phyloP scores from a whole-genome alignment of 1,140 invertebrate genomes.

The Zelostemma sp. region DNA sequence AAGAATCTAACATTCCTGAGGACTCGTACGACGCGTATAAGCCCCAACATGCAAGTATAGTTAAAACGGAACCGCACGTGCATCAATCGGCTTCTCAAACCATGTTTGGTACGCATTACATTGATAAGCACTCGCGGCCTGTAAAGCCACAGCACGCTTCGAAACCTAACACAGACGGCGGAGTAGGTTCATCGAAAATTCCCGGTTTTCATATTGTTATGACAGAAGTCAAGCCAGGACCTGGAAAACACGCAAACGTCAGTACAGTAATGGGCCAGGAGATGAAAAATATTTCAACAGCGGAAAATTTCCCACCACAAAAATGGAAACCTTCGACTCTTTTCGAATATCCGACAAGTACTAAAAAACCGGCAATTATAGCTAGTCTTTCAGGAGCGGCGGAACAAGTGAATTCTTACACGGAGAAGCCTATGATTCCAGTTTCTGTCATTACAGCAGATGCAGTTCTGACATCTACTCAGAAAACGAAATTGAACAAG shows the following conservation, averaged over 20 bases:
- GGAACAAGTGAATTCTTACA: conserved; percentile 19
- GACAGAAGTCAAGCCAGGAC: conserved; percentile 26
- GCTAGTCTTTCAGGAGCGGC: neutral
- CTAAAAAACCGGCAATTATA: neutral
- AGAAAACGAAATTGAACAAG: conserved; percentile 40
- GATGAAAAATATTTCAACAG: neutral
- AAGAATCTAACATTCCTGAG: conserved; percentile 12
- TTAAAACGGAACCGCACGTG: conserved; percentile 42
- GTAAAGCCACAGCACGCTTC: conserved; percentile 20
- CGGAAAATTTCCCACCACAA: neutral
- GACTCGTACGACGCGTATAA: conserved; percentile 26
- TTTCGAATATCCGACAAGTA: neutral
- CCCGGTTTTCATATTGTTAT: conserved; percentile 36
- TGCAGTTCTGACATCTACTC: conserved; percentile 47
- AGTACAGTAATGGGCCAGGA: conserved; percentile 6
- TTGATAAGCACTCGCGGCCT: conserved; percentile 34
- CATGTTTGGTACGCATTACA: conserved; percentile 25
- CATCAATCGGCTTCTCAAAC: conserved; percentile 36
- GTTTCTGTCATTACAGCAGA: conserved; percentile 62
- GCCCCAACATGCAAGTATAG: conserved; percentile 32
- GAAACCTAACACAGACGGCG: conserved; percentile 28
- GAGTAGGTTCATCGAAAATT: conserved; percentile 19
- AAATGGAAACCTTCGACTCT: neutral
- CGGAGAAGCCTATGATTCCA: conserved; percentile 63
- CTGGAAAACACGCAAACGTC: conserved; percentile 21